phyloP scores from a whole-genome alignment of 2,113 vertebrate species.

The Bos indicus region DNA sequence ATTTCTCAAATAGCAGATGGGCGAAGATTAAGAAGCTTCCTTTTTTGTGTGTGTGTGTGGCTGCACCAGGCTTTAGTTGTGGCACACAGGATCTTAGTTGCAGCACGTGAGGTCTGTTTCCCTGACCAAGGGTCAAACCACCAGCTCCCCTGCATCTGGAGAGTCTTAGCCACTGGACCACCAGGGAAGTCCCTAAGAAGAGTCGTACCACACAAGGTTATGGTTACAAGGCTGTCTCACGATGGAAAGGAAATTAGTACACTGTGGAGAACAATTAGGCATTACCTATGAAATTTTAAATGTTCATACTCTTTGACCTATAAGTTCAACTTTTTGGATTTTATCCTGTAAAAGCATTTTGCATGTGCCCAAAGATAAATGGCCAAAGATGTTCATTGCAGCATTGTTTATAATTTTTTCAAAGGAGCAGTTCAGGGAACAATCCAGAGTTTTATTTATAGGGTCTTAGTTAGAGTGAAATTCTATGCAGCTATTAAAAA shows the following conservation, averaged over 20 bases:
- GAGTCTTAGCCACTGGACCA: not conserved
- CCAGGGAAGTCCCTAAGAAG: not conserved
- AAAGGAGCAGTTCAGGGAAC: not conserved
- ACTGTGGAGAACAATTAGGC: not conserved
- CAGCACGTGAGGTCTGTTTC: not conserved
- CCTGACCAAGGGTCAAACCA: not conserved
- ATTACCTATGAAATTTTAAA: not conserved
- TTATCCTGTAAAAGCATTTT: not conserved
- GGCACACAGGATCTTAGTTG: not conserved
- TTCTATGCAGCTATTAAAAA: not conserved
- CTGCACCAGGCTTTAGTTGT: not conserved
- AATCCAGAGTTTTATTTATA: not conserved
- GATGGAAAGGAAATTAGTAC: not conserved
- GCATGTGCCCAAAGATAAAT: not conserved
- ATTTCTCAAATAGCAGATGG: not conserved
- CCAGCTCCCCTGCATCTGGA: not conserved
- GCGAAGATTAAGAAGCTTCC: not conserved
- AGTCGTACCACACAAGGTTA: not conserved
- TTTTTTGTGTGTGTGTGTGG: not conserved
- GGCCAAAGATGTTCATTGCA: not conserved
- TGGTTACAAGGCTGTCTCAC: not conserved
- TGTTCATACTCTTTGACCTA: not conserved
- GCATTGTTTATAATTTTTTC: not conserved
- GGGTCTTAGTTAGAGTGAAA: not conserved
- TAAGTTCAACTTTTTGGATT: not conserved